Conservation (phyloP, 2,888 invertebrate genomes). For the Drosophila tripunctata region DNA sequence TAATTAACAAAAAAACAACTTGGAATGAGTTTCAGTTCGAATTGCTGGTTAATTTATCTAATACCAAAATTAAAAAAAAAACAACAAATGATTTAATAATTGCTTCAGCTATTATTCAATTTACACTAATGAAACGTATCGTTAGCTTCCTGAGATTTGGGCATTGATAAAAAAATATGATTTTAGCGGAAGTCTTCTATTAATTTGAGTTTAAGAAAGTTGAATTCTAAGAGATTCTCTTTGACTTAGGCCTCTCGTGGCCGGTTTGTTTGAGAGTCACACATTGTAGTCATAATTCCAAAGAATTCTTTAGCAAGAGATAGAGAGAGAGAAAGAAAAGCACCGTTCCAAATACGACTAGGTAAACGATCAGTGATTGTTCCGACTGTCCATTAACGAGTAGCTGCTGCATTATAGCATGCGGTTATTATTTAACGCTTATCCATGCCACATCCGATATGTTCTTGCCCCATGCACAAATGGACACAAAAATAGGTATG, state of each 20-base stretch:
- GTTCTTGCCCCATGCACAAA: neutral
- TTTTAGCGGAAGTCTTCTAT: constrained; percentile 3
- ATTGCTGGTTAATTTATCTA: too few species aligned
- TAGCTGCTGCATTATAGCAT: neutral
- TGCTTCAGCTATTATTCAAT: too few species aligned
- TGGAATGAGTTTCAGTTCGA: too few species aligned
- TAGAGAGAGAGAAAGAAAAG: constrained; percentile 4
- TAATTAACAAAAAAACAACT: too few species aligned
- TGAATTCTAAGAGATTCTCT: neutral
- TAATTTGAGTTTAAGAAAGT: constrained; percentile 1
- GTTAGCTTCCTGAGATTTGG: neutral
- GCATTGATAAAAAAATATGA: neutral
- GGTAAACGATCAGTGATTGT: constrained; percentile 40
- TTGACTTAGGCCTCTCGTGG: constrained; percentile 5
- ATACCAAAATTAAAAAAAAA: too few species aligned
- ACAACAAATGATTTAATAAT: neutral
- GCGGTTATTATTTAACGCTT: constrained; percentile 50
- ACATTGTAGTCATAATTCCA: constrained; percentile 23
- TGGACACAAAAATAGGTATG: neutral
- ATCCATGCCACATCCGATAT: constrained; percentile 23
- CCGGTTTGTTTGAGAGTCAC: constrained; percentile 1
- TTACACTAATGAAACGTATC: neutral
- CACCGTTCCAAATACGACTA: constrained; percentile 32
- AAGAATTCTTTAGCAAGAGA: constrained; percentile 20
- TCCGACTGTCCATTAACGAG: constrained; percentile 11